phyloP scores from a whole-genome alignment of 1,140 invertebrate genomes.

The Drosophila baimaii region DNA sequence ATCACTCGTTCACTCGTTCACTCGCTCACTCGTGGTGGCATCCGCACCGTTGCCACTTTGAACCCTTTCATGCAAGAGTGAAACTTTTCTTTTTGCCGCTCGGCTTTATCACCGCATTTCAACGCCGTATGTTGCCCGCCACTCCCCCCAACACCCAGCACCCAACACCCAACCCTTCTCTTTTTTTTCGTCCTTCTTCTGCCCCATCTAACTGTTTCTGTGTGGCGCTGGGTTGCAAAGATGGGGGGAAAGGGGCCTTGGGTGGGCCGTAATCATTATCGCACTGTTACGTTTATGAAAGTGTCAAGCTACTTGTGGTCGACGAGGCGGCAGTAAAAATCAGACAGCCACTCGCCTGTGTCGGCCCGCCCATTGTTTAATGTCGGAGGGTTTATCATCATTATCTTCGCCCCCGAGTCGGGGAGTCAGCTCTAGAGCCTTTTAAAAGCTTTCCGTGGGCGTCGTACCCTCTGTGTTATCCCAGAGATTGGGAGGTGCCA shows the following conservation, averaged over 20 bases:
- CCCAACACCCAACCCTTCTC: no score
- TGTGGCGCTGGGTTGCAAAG: neutral
- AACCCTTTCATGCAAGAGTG: slow-evolving; percentile 75
- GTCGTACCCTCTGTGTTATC: slow-evolving; percentile 27
- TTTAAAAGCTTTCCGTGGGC: slow-evolving; percentile 53
- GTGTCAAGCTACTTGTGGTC: slow-evolving; percentile 82
- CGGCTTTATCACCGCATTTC: slow-evolving; percentile 73
- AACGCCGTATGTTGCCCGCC: slow-evolving; percentile 72
- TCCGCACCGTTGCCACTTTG: slow-evolving; percentile 61
- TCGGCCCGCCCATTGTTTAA: slow-evolving; percentile 72
- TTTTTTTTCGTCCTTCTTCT: neutral
- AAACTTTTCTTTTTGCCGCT: slow-evolving; percentile 66
- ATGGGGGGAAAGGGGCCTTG: slow-evolving; percentile 5
- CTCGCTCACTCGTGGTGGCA: no score
- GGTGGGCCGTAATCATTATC: slow-evolving; percentile 75
- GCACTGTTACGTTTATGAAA: slow-evolving; percentile 83
- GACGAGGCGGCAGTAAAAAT: slow-evolving; percentile 77
- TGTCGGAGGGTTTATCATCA: slow-evolving; percentile 74
- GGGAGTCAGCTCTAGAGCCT: slow-evolving; percentile 9
- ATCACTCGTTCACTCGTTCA: slow-evolving; percentile 17
- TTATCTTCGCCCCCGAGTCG: slow-evolving; percentile 50
- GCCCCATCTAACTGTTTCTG: slow-evolving; percentile 33
- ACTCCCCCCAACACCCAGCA: no score
- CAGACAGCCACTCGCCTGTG: slow-evolving; percentile 58
- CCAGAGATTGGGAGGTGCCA: slow-evolving; percentile 7